These are phyloP conservation scores for Cynaeus angustus DNA, from an alignment of 2,888 invertebrate species.

Conservation along the genomic window DNA sequence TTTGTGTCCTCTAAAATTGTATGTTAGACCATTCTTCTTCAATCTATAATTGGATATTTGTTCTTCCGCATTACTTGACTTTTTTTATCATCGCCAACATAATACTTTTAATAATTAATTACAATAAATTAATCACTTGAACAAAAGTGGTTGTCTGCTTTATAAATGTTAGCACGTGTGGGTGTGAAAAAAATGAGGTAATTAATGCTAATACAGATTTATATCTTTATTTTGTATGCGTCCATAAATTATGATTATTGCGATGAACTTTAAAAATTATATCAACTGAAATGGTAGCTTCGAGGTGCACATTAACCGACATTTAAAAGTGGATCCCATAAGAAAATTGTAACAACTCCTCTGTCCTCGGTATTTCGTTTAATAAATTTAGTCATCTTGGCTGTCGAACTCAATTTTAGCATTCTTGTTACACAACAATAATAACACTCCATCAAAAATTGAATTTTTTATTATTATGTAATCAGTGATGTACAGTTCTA, in stretches of 20 bases:
- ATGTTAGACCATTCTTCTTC: background rate
- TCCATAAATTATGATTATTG: constrained; percentile 8
- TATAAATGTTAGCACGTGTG: background rate
- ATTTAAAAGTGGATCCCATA: constrained; percentile 1
- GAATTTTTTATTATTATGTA: background rate
- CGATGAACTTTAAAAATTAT: constrained; percentile 8
- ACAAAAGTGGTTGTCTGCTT: background rate
- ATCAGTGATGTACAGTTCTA: background rate
- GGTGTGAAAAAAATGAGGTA: background rate
- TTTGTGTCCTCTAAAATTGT: constrained; percentile 3
- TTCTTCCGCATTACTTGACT: background rate
- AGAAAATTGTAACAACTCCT: background rate
- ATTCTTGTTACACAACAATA: too few species aligned
- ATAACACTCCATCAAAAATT: too few species aligned
- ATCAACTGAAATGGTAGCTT: constrained; percentile 7
- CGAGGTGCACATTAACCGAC: constrained; percentile 3
- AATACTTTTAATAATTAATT: constrained; percentile 3
- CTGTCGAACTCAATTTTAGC: too few species aligned
- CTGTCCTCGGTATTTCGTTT: too few species aligned
- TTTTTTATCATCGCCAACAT: background rate
- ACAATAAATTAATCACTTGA: too few species aligned
- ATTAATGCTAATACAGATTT: constrained; percentile 10
- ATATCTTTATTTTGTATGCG: background rate
- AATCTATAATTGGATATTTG: constrained; percentile 3
- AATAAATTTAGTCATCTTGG: too few species aligned